Base-by-base conservation (phyloP, 2,888 invertebrate species). In the Zhuqinia jingwanae region DNA sequence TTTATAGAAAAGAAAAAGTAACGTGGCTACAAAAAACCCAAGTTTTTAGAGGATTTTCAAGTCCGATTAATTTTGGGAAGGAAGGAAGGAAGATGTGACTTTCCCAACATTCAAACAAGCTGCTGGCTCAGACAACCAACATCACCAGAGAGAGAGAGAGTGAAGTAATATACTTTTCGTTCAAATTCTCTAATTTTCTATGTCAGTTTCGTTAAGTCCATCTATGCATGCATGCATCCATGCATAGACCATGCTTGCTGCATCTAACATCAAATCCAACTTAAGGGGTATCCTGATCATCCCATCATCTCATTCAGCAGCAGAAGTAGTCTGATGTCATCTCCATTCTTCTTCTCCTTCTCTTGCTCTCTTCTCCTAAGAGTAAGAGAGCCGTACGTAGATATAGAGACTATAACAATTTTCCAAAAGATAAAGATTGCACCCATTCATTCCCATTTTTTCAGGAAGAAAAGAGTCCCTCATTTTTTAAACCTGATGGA, bases 351-450 rank as follows among this genome's bases (percentile, higher is more conserved):
- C 36, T 36, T 36, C 36, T 36, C 8, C 5, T 36, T 36, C 3
- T 8, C 3, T 8, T 8, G 8, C 36, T 36, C 8, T 36, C 36
- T 36, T n/a, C n/a, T n/a, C n/a, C n/a, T n/a, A n/a, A n/a, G n/a
- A n/a, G n/a, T n/a, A n/a, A 22, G 5, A 58, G 20, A 13, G 10
- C 25, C n/a, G n/a, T n/a, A n/a, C n/a, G n/a, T n/a, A n/a, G n/a
- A n/a, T n/a, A n/a, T n/a, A 25, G 58, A 6, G 22, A 58, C 22
- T 22, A 58, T 58, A 22, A 58, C 58, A 22, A 58, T 58, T 58
- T 25, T 58, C 58, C 58, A 58, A 58, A 58, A 58, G 58, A 58
- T 58, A 58, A 58, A 58, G 58, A 58, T 58, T 58, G 1, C 25
- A 58, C 20, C 58, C 58, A 58, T 58, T 58, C 58, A 58, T 25